Evolutionary conservation across 2,113 vertebrate species (phyloP), one percentile per base, ranked within the genome.

Genomic region (Motacilla tschutschensis): DNA sequence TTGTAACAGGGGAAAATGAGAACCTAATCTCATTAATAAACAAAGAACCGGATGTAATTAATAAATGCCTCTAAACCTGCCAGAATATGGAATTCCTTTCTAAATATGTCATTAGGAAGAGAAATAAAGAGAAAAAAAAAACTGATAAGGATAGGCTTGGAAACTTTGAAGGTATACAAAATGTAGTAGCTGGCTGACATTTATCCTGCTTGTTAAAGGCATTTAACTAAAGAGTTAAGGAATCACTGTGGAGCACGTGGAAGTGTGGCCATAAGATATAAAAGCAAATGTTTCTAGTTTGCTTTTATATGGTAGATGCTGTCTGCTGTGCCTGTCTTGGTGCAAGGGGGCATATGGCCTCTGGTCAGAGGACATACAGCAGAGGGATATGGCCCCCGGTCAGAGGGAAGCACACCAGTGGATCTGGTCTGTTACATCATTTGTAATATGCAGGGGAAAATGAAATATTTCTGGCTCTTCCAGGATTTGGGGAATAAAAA

Each of bases 41-140:
- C 83, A 89, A 81, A 89, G 74, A 76, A 35, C 88, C 88, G 88
- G 85, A 94, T 89, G 85, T 83, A 83, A 94, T 94, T 94, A 92
- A 92, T 93, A 91, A 92, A 82, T 69, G 77, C 35, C 43, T 91
- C 54, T 57, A 65, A 83, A 85, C 19, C 31, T 3, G 4, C 58
- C 78, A 88, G 83, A 88, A 88, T 85, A 73, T 58, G 77, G 55
- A 81, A 94, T 91, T 92, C 55, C 80, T 92, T 89, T 92, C 59
- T 46, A 79, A 88, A 63, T 70, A 73, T 55, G 85, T 81, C 74
- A 70, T 83, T 91, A 65, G 21, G 28, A 92, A 81, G 70, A 82
- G 76, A 86, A 93, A 93, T 89, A 93, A 85, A 75, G 63, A 81
- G 83, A 40, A 89, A 78, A 84, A 72, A 59, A 47, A 65, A 51